Evolutionary conservation across 2,113 vertebrate genomes (phyloP).

Genomic region (Antigone vipio): DNA sequence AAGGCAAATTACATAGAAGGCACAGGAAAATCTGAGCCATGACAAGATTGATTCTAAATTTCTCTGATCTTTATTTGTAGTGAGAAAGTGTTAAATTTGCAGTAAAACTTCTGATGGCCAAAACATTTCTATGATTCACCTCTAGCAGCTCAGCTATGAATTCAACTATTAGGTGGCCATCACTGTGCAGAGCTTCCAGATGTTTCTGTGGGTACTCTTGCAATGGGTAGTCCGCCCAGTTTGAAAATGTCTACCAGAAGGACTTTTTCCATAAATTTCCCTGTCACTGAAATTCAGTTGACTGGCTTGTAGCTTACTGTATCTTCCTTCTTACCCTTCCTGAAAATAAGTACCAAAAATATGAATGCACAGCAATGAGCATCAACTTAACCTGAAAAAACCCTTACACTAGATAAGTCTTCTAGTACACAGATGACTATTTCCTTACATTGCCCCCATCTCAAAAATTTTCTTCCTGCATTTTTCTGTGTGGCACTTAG

Average conservation of each 20-base stretch:
- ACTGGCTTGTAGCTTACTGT: neutral
- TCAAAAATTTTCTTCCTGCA: neutral
- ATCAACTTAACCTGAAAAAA: neutral
- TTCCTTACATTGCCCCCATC: neutral
- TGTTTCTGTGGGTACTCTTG: neutral
- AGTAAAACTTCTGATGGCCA: neutral
- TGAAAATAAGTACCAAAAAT: neutral
- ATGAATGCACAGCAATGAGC: neutral
- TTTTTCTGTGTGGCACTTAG: neutral
- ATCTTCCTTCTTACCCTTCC: neutral
- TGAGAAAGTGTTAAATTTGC: neutral
- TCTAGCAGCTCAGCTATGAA: neutral
- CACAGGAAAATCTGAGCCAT: neutral
- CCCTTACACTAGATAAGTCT: fast-evolving
- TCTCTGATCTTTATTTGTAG: neutral
- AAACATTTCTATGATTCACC: neutral
- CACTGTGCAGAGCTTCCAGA: neutral
- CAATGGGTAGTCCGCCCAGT: neutral
- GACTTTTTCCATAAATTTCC: neutral
- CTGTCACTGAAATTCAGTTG: neutral
- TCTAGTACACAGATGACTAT: neutral
- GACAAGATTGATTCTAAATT: neutral
- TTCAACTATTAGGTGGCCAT: neutral
- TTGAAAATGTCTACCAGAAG: neutral
- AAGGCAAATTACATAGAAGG: neutral